A percentile compares a stretch with the other conserved stretches of the same genome.
These are phyloP conservation scores for Pyrrhosoma nymphula DNA, from an alignment of 2,888 invertebrate species.

Conservation along the genomic window DNA sequence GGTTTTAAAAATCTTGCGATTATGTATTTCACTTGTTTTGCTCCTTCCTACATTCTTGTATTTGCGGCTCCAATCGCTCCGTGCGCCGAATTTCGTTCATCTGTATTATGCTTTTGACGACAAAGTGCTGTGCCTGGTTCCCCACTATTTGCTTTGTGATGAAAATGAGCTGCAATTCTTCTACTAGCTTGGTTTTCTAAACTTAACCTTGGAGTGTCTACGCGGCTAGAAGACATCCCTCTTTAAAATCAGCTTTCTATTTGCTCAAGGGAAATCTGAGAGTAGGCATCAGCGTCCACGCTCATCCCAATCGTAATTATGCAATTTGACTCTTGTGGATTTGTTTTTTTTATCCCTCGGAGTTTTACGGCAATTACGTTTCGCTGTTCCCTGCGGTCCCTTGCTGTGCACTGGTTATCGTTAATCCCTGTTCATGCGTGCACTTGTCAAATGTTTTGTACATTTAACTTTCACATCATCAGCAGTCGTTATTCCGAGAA, in stretches of 20 bases:
- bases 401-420: too few species aligned
- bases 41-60: background rate
- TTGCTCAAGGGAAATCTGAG: constrained; percentile 55
- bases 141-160: background rate
- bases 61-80: background rate
- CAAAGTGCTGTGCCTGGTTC: background rate
- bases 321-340: background rate
- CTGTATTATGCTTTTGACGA: too few species aligned
- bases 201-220: constrained; percentile 39
- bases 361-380: too few species aligned
- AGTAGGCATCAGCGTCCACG: background rate
- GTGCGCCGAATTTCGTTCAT: background rate
- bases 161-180: constrained; percentile 30
- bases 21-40: background rate
- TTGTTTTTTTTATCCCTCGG: background rate
- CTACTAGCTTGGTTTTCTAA: constrained; percentile 23
- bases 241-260: constrained; percentile 46
- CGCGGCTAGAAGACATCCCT: constrained; percentile 33
- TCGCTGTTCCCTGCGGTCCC: too few species aligned
- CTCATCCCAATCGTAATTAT: background rate
- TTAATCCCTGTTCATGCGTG: too few species aligned
- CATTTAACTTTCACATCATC: too few species aligned
- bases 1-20: too few species aligned
- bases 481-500: too few species aligned
- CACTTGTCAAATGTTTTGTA: too few species aligned